Evolutionary conservation across 2,888 invertebrate species (phyloP), one percentile per base, ranked within the genome.

Genomic region (Prenolepis imparis): DNA sequence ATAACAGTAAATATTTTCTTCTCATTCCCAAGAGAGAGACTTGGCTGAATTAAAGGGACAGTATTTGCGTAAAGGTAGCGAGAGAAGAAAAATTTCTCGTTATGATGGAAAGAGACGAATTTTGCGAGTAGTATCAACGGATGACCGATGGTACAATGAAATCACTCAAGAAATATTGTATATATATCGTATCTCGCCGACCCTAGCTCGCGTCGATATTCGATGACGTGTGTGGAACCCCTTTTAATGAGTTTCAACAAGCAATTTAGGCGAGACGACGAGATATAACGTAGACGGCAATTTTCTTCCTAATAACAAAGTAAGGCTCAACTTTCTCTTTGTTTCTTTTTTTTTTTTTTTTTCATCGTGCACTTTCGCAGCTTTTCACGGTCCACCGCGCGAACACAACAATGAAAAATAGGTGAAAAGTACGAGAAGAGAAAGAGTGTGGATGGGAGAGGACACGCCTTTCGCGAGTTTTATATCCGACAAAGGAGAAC

Each of bases 211-310:
- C 44, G 59, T 24, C 59, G 44, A 72, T 61, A 80, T 80, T 80
- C 59, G 72, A 80, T 80, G 72, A 59, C 36, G 72, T 44, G 59
- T 48, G 72, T 24, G 72, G 61, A 72, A 80, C 59, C 36, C 48
- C 72, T 80, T 80, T 48, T 80, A 72, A 80, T 80, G 72, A 80
- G 78, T 80, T 80, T 80, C 59, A 72, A 80, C 78, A 59, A 48
- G 59, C 72, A 59, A 80, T 72, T 59, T 72, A 61, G n/a, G n/a
- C n/a, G 48, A 2, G 18, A n/a, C 39, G 41, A 21, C 6, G 28
- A 28, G 55, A 41, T 9, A 72, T 28, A 28, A 80, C 32, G 41
- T 57, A 59, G 59, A n/a, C 32, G 41, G 44, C 8, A 70, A 70
- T 70, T 80, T 48, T 72, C 78, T 72, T 80, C 21, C 44, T 78